A percentile compares a stretch with the other conserved stretches of the same genome.
Conservation (phyloP, 2,888 invertebrate genomes). For the Cepaea hortensis region DNA sequence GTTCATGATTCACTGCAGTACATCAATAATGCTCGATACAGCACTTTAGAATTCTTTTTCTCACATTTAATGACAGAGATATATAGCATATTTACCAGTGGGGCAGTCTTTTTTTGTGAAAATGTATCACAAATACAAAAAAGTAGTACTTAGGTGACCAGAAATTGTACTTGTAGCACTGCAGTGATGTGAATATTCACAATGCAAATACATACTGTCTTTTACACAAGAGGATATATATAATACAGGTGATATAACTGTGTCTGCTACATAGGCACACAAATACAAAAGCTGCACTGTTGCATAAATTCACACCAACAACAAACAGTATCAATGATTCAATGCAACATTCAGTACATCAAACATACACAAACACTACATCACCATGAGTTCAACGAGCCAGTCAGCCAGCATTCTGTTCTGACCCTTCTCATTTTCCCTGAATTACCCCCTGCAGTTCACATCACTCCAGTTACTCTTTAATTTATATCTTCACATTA, state of each 20-base stretch:
- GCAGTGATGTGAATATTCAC: neutral
- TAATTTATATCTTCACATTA: no score
- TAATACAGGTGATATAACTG: neutral
- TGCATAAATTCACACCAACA: neutral
- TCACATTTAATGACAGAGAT: no score
- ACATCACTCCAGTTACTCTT: no score
- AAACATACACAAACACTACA: neutral
- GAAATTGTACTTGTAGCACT: neutral
- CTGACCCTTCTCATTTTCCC: no score
- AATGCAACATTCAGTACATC: neutral
- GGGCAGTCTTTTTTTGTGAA: neutral
- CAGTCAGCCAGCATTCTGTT: no score
- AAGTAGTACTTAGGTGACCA: neutral
- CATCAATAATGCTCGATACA: no score
- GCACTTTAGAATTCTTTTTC: no score
- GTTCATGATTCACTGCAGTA: no score
- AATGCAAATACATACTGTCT: neutral
- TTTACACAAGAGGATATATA: neutral
- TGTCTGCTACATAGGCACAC: neutral
- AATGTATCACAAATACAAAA: neutral
- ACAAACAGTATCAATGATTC: neutral
- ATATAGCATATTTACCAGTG: no score
- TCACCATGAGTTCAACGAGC: no score
- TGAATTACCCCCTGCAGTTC: no score
- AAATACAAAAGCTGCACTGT: neutral